phyloP scores from a whole-genome alignment of 2,888 invertebrate genomes.

The Rugalucina vietnamica region DNA sequence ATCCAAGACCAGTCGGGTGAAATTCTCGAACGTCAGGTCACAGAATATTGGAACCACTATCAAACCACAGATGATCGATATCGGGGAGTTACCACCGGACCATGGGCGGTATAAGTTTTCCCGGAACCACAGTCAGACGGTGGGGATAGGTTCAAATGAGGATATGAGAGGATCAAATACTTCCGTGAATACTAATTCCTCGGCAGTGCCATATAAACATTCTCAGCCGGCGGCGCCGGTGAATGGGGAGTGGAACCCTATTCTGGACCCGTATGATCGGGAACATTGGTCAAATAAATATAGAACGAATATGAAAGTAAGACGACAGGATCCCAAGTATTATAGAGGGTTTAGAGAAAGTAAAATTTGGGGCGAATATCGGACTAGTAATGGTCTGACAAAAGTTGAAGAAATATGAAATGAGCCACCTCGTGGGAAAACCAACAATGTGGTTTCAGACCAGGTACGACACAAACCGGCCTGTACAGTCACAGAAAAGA shows the following conservation, averaged over 20 bases:
- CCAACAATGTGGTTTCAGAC: no score
- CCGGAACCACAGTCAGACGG: conserved; percentile 25
- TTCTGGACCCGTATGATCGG: conserved; percentile 49
- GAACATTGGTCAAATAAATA: conserved; percentile 2
- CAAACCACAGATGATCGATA: conserved; percentile 63
- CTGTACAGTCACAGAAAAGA: no score
- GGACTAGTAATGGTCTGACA: conserved; percentile 44
- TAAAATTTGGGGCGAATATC: conserved; percentile 29
- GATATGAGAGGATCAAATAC: conserved; percentile 46
- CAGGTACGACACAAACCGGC: no score
- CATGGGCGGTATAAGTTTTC: conserved; percentile 38
- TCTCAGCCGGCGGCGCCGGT: conserved; percentile 50
- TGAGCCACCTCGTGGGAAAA: no score
- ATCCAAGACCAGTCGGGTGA: conserved; percentile 44
- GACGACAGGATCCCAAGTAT: conserved; percentile 4
- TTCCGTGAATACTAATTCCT: conserved; percentile 48
- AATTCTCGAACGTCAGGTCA: conserved; percentile 54
- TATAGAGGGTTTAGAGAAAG: conserved; percentile 48
- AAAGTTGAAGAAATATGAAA: conserved; percentile 53
- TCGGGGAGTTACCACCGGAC: conserved; percentile 59
- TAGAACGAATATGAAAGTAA: not conserved
- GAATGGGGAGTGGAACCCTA: conserved; percentile 56
- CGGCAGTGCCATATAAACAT: no score
- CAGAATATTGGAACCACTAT: conserved; percentile 42
- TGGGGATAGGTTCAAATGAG: conserved; percentile 17